A percentile compares a stretch with the other conserved stretches of the same genome.
These are phyloP conservation scores for Epistrophella euchroma DNA, from an alignment of 2,888 invertebrate species.

Conservation along the genomic window DNA sequence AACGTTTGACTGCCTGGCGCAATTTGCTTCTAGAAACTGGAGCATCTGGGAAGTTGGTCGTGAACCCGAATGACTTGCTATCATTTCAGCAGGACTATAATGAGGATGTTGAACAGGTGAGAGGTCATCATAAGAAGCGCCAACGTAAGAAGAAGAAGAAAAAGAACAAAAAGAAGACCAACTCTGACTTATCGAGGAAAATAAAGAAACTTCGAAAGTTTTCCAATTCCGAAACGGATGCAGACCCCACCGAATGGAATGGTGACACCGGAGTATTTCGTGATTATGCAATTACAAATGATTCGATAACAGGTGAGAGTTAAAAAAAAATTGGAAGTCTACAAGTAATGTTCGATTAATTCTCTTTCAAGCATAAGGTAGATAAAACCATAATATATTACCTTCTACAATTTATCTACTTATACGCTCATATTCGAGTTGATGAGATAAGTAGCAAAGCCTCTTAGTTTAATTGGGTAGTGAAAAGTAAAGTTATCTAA, in stretches of 20 bases:
- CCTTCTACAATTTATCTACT: no score
- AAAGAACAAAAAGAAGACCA: constrained; percentile 75
- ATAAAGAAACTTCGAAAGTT: constrained; percentile 74
- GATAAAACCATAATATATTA: no score
- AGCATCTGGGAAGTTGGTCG: constrained; percentile 88
- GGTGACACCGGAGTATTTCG: constrained; percentile 81
- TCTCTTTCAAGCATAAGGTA: no score
- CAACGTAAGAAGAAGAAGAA: constrained; percentile 79
- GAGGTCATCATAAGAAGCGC: constrained; percentile 78
- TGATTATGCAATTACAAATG: constrained; percentile 81
- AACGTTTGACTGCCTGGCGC: constrained; percentile 92
- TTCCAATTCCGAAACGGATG: constrained; percentile 53
- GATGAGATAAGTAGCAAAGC: no score
- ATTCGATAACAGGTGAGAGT: constrained; percentile 68
- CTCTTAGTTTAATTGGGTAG: no score
- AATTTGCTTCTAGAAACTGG: constrained; percentile 91
- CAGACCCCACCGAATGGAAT: constrained; percentile 78
- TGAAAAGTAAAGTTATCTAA: no score
- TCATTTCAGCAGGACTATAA: constrained; percentile 76
- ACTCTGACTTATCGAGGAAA: constrained; percentile 75
- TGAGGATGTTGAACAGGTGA: constrained; percentile 77
- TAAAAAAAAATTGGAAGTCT: background rate
- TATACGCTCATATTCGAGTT: no score
- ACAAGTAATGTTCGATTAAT: no score
- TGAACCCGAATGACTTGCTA: constrained; percentile 89